phyloP scores from a whole-genome alignment of 1,140 invertebrate genomes.

The Antheraea mylitta region DNA sequence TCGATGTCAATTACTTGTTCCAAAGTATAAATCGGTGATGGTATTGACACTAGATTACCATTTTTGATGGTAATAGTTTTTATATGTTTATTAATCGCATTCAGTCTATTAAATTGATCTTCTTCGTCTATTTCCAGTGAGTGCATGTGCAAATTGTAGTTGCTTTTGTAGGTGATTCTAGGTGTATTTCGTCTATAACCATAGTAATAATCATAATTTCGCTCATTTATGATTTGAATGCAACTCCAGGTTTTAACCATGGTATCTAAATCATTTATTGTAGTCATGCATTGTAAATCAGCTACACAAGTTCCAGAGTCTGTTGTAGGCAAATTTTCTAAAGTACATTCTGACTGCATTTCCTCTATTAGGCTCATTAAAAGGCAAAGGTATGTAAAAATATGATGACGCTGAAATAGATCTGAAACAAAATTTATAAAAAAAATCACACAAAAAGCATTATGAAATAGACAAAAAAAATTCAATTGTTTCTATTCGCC shows the following conservation, averaged over 20 bases:
- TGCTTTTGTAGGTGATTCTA: background rate
- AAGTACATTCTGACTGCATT: background rate
- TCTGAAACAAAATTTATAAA: too few relatives aligned
- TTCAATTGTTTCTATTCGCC: too few relatives aligned
- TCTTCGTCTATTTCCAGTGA: background rate
- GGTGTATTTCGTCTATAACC: background rate
- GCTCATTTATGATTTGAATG: background rate
- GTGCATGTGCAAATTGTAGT: background rate
- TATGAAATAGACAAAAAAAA: too few relatives aligned
- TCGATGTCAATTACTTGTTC: background rate
- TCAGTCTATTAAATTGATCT: background rate
- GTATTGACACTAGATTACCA: background rate
- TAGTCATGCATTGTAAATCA: background rate
- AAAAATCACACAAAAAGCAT: too few relatives aligned
- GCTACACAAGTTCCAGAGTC: background rate
- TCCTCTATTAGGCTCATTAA: background rate
- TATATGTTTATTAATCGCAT: background rate
- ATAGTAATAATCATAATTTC: background rate
- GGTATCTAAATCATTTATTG: background rate
- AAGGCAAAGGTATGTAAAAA: too few relatives aligned
- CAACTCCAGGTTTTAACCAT: background rate
- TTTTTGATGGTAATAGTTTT: background rate
- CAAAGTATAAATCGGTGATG: background rate
- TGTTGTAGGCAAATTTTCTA: background rate
- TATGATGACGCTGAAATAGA: too few relatives aligned